These are phyloP conservation scores for Monodelphis domestica DNA, from an alignment of 2,797 vertebrate genomes.

Conservation along the genomic window DNA sequence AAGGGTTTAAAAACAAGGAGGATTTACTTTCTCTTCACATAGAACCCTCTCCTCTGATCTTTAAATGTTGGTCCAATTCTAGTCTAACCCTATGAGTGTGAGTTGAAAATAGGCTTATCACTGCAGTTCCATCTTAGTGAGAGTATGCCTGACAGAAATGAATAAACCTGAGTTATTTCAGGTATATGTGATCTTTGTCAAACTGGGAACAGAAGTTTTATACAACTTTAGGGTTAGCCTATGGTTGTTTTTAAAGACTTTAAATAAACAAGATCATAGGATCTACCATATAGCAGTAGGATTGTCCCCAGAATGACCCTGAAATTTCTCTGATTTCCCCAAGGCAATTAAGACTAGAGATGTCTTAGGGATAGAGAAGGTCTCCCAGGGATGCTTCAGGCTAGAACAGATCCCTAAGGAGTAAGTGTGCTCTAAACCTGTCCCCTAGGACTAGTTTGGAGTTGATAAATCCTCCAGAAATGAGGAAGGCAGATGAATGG, in stretches of 20 bases:
- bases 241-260: constrained; percentile 13
- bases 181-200: neutral
- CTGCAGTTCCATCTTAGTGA: constrained; percentile 18
- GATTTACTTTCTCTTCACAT: neutral
- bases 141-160: neutral
- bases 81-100: neutral
- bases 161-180: neutral
- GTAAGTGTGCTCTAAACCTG: constrained; percentile 50
- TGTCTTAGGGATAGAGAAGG: constrained; percentile 56
- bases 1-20: too few species aligned
- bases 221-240: neutral
- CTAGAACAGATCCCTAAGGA: constrained; percentile 44
- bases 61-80: constrained; percentile 26
- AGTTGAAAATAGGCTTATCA: constrained; percentile 18
- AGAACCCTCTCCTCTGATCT: constrained; percentile 10
- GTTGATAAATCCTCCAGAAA: constrained; percentile 27
- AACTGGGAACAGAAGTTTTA: neutral
- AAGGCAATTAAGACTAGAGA: constrained; percentile 49
- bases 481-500: neutral
- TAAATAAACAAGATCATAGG: constrained; percentile 48
- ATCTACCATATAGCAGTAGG: constrained; percentile 28
- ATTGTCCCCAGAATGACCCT: constrained; percentile 49
- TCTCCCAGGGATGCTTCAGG: constrained; percentile 48
- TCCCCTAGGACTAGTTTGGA: neutral
- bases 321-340: constrained; percentile 64